Evolutionary conservation across 2,113 vertebrate species (phyloP).

Genomic region (Rhinopomastus cyanomelas): DNA sequence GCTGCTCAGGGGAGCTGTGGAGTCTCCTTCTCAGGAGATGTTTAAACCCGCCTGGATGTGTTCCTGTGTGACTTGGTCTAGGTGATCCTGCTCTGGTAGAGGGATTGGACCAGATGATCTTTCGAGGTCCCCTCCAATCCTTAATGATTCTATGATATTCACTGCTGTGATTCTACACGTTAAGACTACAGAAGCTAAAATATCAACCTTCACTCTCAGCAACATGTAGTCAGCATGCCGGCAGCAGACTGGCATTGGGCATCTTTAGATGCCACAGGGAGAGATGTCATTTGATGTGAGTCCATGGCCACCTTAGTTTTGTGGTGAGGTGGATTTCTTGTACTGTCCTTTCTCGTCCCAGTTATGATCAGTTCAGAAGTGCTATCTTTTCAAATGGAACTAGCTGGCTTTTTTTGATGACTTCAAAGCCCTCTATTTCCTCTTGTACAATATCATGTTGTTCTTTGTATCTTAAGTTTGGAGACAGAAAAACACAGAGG

Average conservation of each 20-base stretch:
- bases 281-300: background rate
- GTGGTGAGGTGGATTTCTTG: conserved; percentile 3
- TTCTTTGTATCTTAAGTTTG: background rate
- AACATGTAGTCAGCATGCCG: background rate
- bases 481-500: background rate
- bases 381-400: conserved; percentile 3
- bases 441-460: background rate
- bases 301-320: conserved; percentile 15
- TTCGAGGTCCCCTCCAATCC: no score
- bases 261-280: background rate
- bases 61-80: no score
- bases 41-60: no score
- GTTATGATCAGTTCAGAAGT: background rate
- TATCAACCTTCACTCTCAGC: background rate
- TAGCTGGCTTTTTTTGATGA: background rate
- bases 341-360: background rate
- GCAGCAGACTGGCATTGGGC: background rate
- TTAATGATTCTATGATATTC: no score
- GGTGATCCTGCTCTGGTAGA: no score
- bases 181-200: background rate
- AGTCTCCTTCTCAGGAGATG: no score
- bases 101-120: no score
- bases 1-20: no score
- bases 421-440: conserved; percentile 1
- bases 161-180: background rate